A percentile compares a stretch with the other conserved stretches of the same genome.
These are phyloP conservation scores for Glaucopsyche alexis DNA, from an alignment of 2,888 invertebrate genomes.

Conservation along the genomic window DNA sequence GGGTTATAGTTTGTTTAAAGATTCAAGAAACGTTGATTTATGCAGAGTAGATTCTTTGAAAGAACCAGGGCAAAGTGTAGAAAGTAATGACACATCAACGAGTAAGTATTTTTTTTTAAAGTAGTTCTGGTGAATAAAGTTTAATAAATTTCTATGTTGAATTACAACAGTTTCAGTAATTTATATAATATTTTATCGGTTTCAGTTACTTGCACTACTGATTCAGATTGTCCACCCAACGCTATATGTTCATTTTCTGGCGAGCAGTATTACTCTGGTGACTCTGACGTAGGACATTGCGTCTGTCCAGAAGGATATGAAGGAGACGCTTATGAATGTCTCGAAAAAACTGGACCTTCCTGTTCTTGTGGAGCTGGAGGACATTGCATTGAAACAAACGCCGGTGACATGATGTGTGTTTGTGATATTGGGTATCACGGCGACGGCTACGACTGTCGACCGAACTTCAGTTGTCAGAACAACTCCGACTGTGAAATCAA, in stretches of 20 bases:
- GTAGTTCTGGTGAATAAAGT: neutral
- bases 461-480: conserved; percentile 83
- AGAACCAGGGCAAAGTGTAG: conserved; percentile 36
- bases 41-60: conserved; percentile 51
- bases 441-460: conserved; percentile 88
- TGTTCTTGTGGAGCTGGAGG: conserved; percentile 87
- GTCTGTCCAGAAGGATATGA: conserved; percentile 90
- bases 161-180: neutral
- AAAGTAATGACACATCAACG: conserved; percentile 40
- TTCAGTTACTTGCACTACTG: conserved; percentile 86
- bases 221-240: conserved; percentile 89
- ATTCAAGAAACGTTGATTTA: conserved; percentile 58
- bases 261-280: conserved; percentile 57
- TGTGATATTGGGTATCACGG: conserved; percentile 91
- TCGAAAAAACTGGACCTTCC: conserved; percentile 61
- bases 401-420: conserved; percentile 84
- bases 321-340: conserved; percentile 90
- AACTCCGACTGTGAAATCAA: conserved; percentile 84
- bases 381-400: conserved; percentile 85
- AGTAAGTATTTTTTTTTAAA: conserved; percentile 48
- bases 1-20: conserved; percentile 58
- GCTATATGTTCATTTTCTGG: conserved; percentile 85
- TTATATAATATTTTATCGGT: conserved; percentile 40
- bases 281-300: conserved; percentile 73
- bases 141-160: neutral